Evolutionary conservation across 1,140 invertebrate species (phyloP), one percentile per base, ranked within the genome.

Genomic region (Maconellicoccus hirsutus): DNA sequence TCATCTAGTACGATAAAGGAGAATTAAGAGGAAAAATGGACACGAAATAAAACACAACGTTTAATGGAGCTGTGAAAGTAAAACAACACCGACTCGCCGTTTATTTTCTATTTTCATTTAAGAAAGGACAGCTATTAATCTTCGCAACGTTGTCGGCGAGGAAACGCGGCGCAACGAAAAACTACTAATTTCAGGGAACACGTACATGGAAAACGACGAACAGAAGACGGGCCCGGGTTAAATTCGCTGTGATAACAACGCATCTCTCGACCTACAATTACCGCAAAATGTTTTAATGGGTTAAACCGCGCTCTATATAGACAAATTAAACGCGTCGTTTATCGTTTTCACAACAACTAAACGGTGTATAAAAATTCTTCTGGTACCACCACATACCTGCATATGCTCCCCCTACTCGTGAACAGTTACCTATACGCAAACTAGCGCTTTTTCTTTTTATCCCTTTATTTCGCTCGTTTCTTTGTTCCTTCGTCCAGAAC

Each of bases 61-160:
- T 66, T 66, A 66, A 66, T 66, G 61, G 61, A 66, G 61, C 61
- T 25, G 61, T 26, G 21, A 66, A 25, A 23, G 61, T 26, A 66
- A 66, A 66, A 66, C 61, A 66, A 66, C 21, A 66, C 61, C 61
- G 25, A 66, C 61, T 66, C 21, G 21, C 25, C 61, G 61, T 66
- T 66, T 66, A 66, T 66, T 66, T 66, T 66, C 61, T 66, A 66
- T 66, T 66, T 66, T 66, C 61, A 66, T 66, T 66, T 25, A 25
- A 66, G 61, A 66, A 66, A 66, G 61, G 61, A 66, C 61, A 66
- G 25, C 61, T 66, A 66, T 66, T 66, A 66, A 66, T 66, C 61
- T 66, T 66, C 42, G 42, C 25, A 66, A 66, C 61, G 61, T 66
- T 25, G 25, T 8, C 4, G 10, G 25, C 21, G 25, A 66, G 10